Base-by-base conservation (phyloP, 1,140 invertebrate species). In the Nasonia giraulti region DNA sequence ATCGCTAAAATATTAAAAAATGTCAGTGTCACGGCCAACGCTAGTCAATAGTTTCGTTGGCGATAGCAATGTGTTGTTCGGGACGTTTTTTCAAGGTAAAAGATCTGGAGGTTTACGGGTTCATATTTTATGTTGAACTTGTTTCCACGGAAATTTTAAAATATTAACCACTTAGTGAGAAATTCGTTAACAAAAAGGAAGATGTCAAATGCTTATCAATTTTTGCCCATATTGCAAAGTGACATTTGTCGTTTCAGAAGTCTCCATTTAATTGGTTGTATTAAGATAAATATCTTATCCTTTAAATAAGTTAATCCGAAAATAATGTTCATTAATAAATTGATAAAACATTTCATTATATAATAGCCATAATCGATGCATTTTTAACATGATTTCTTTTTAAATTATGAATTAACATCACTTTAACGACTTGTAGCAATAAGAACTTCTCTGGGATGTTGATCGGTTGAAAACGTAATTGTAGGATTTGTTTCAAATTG, bases 1-100 rank as follows among this genome's bases (percentile, higher is more conserved):
- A 89, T 91, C 76, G 75, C 79, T 62, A 90, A 89, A 37, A 86
- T 91, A 7, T 79, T 91, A 4, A 89, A 87, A 44, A 87, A 73
- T 55, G 78, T 87, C 47, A 75, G 47, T 37, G 62, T 17, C 3
- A 31, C 77, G 27, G n/a, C 75, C 17, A 87, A 55, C 69, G 44
- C 77, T 86, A 86, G 80, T 83, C 85, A 86, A 50, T 82, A 78
- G 12, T 62, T 62, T 62, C 17, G 17, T 62, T 62, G 55, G 55
- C 17, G 6, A 62, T 6, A 62, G 20, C 17, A 3, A 62, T 62
- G 4, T 62, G 55, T 62, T 62, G 55, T 62, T 20, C 55, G 20
- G n/a, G 17, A 8, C 6, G 3, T 62, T 62, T 62, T 62, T n/a
- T 3, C 20, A 20, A 62, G 17, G 20, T n/a, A 20, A n/a, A 20